Base-by-base conservation (phyloP, 1,140 invertebrate genomes). In the Apolygus lucorum region DNA sequence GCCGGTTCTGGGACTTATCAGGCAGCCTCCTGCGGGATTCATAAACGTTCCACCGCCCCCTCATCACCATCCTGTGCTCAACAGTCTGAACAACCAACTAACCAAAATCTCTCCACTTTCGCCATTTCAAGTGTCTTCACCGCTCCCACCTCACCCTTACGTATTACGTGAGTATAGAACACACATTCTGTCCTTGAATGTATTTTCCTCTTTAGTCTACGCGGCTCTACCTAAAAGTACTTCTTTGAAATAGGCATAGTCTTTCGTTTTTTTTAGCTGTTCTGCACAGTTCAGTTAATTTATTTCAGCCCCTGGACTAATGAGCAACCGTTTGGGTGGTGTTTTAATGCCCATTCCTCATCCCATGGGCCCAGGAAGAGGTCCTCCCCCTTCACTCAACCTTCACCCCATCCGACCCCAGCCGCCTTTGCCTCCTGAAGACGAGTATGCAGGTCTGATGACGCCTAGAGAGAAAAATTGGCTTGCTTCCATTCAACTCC, bases 401-500 rank as follows among this genome's bases (percentile, higher is more conserved):
- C 0, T 65, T 0, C 63, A 24, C 4, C n/a, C 68, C 24, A 8
- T 54, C 13, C 28, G 27, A 8, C 68, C 28, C 22, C 68, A 21
- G 17, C 34, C 42, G 8, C 63, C 62, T 66, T 52, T 17, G 13
- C 65, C 29, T 21, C 27, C 65, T 17, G 78, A 78, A 1, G 92
- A 95, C 78, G 90, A 92, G 75, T 95, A 94, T 77, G 87, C 88
- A 2, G 93, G 92, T 25, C 79, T 96, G 1, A 97, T 98, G 94
- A 93, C 90, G 49, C 85, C 85, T 71, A 84, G 88, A 52, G 94
- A 97, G 75, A 96, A 96, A 76, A 92, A 95, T 71, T 95, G 93
- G 92, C 81, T 97, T 1, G 87, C 93, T 63, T 94, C 94, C 77
- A 96, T 97, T 75, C 94, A 96, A 78, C 81, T 95, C 73, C 78